Evolutionary conservation across 30 jellyfish, hydroid and myxozoan species (phyloP).

Genomic region (Mastigias papua): DNA sequence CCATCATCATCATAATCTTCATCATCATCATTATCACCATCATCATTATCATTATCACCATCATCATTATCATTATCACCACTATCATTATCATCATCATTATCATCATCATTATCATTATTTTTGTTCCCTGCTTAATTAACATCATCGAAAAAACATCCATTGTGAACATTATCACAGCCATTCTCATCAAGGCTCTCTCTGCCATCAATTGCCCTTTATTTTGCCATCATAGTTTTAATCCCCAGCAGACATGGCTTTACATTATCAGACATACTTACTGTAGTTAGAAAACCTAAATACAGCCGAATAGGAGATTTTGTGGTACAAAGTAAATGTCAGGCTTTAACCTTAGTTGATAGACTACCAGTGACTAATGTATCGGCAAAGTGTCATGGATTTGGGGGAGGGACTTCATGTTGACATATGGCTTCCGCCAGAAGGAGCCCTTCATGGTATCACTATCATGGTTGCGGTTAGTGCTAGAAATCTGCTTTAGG

Average conservation of each 20-base stretch:
- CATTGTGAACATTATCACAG: no score
- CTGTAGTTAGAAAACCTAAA: neutral
- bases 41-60: neutral
- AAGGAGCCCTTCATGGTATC: no score
- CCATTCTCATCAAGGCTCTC: neutral
- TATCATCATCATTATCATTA: slow-evolving; percentile 35
- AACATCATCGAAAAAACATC: no score
- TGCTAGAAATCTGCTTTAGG: no score
- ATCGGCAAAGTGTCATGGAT: neutral
- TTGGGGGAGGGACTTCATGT: neutral
- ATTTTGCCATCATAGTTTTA: neutral
- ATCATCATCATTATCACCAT: neutral
- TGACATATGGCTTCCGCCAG: no score
- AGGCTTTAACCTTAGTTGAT: neutral
- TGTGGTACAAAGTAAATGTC: neutral
- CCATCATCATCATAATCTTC: no score
- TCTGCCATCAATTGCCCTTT: neutral
- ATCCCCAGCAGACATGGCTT: neutral
- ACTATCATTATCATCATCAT: neutral
- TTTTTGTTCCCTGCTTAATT: neutral
- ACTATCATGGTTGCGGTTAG: no score
- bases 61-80: neutral
- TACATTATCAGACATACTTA: neutral
- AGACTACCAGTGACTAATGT: neutral
- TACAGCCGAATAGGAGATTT: neutral